Base-by-base conservation (phyloP, 2,888 invertebrate species). In the Meloe dianella region DNA sequence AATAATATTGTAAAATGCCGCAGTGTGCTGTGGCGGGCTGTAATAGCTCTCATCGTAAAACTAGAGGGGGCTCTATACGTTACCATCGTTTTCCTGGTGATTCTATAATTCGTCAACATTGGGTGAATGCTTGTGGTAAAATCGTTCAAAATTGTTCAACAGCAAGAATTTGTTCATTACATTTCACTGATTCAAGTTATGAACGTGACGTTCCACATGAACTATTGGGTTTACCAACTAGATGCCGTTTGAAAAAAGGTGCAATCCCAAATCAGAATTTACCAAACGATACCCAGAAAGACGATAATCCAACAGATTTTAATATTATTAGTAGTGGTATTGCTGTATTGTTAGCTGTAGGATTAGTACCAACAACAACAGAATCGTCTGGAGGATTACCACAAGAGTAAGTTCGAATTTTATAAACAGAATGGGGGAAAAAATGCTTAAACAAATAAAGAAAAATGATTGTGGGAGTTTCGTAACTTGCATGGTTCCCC, bases 51-150 rank as follows among this genome's bases (percentile, higher is more conserved):
- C 87, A 87, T 78, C 84, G 87, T 65, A 85, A 86, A 74, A 87
- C 87, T 60, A 85, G 85, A 71, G 86, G 86, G 62, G 84, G 86
- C 66, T 83, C 86, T 66, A 85, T 88, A 69, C 85, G 87, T 64
- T 88, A 88, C 81, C 87, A 87, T 79, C 86, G 87, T 71, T 87
- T 87, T 79, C 87, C 87, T 35, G 86, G 86, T 71, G 87, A 87
- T 79, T 82, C 83, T 72, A 82, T 82, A 75, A 86, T 86, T 57
- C 85, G 87, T 62, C 79, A 83, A 61, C 81, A 83, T 64, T 87
- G 87, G 87, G 81, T 87, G 57, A 80, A 83, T 72, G 86, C 86
- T 32, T 87, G 87, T 78, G 87, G 87, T 54, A 85, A 87, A 69
- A 80, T 80, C 70, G 83, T 86, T 64, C 82, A 83, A 67, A 88